Percentiles rank a stretch among this genome's conserved stretches.
phyloP scores from a whole-genome alignment of 2,888 invertebrate genomes.

The Lasioglossum marginatum region DNA sequence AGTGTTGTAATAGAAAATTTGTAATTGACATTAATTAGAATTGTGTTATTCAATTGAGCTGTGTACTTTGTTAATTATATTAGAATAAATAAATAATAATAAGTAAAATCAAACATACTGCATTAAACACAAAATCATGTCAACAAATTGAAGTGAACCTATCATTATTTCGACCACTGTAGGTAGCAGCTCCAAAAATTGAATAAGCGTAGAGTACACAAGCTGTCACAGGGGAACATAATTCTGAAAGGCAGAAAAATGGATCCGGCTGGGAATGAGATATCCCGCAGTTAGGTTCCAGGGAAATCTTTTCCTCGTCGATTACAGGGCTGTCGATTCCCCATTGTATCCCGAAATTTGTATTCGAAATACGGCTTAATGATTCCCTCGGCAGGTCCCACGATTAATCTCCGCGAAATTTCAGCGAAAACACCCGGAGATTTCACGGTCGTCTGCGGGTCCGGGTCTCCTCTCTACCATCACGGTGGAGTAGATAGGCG shows the following conservation, averaged over 20 bases:
- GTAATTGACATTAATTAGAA: no score
- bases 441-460: not conserved
- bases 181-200: not conserved
- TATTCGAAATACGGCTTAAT: slow-evolving; percentile 10
- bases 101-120: no score
- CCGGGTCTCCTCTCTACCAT: not conserved
- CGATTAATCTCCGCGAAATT: slow-evolving; percentile 30
- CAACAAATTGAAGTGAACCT: no score
- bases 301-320: slow-evolving; percentile 6
- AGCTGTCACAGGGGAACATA: not conserved
- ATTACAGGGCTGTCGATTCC: slow-evolving; percentile 1
- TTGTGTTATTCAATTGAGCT: no score
- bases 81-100: no score
- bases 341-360: slow-evolving; percentile 1
- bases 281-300: not conserved
- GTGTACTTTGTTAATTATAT: no score
- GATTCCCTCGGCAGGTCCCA: not conserved
- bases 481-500: not conserved
- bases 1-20: no score
- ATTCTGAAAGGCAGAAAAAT: not conserved
- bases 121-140: no score
- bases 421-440: not conserved
- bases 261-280: not conserved
- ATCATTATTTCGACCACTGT: no score
- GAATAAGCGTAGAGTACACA: not conserved